These are phyloP conservation scores for Crocodylus rhombifer DNA, from an alignment of 2,797 vertebrate species.

Conservation along the genomic window DNA sequence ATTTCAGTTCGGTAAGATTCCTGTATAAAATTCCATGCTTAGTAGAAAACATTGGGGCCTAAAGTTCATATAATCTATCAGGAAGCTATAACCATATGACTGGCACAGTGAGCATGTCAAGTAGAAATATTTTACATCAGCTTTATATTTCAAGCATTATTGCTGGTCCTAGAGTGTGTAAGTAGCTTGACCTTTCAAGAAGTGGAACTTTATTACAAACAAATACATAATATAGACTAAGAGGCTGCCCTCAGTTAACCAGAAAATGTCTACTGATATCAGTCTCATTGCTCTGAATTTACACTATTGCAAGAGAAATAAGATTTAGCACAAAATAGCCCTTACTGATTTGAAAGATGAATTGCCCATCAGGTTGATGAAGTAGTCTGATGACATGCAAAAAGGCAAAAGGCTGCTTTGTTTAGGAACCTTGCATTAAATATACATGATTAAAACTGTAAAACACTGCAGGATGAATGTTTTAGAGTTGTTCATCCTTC, in stretches of 20 bases:
- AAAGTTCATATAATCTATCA: neutral
- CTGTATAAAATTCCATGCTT: neutral
- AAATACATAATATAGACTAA: neutral
- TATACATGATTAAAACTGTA: neutral
- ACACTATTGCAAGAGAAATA: neutral
- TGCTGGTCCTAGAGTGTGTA: neutral
- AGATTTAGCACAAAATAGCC: neutral
- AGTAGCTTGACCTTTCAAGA: neutral
- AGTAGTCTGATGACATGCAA: neutral
- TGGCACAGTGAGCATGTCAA: neutral
- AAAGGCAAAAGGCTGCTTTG: neutral
- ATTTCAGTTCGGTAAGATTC: neutral
- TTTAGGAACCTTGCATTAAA: neutral
- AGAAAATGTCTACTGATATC: neutral
- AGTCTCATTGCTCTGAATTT: neutral
- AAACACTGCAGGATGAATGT: neutral
- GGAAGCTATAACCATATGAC: neutral
- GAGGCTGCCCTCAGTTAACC: neutral
- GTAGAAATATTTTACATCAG: neutral
- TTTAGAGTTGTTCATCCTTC: neutral
- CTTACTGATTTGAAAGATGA: neutral
- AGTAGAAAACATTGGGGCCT: neutral
- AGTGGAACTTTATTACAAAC: neutral
- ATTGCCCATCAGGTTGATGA: neutral
- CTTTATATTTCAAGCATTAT: neutral